Percentiles rank a stretch among this genome's conserved stretches.
These are phyloP conservation scores for Chelonus insularis DNA, from an alignment of 1,140 invertebrate species.

Conservation along the genomic window DNA sequence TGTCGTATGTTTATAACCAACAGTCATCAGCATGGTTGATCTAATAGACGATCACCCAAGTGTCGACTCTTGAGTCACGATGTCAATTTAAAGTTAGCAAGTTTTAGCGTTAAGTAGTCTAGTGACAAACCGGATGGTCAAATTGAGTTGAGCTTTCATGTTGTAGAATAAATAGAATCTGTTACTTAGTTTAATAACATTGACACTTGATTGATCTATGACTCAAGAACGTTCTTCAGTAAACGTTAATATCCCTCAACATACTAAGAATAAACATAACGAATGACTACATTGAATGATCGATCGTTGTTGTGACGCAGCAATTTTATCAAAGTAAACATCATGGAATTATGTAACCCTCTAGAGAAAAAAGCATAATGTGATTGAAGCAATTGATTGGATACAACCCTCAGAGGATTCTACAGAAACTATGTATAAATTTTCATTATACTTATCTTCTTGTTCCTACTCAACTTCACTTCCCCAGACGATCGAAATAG, in stretches of 20 bases:
- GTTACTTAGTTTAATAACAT: not conserved
- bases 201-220: not conserved
- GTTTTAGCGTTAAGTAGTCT: not conserved
- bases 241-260: not conserved
- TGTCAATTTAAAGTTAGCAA: constrained; percentile 1
- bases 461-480: not conserved
- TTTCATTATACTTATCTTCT: not conserved
- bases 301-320: not conserved
- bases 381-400: constrained; percentile 2
- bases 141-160: not conserved
- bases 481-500: not conserved
- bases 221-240: not conserved
- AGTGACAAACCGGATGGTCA: not conserved
- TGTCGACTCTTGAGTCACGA: constrained; percentile 4
- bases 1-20: too few species aligned
- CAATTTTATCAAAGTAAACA: not conserved
- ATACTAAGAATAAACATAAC: not conserved
- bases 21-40: too few species aligned
- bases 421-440: not conserved
- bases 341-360: not conserved
- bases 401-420: not conserved
- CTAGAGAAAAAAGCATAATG: not conserved
- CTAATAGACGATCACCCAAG: not conserved
- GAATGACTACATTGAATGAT: too few species aligned
- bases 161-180: not conserved